A percentile compares a stretch with the other conserved stretches of the same genome.
Conservation (phyloP, 2,888 invertebrate species). For the Julus scandinavius region DNA sequence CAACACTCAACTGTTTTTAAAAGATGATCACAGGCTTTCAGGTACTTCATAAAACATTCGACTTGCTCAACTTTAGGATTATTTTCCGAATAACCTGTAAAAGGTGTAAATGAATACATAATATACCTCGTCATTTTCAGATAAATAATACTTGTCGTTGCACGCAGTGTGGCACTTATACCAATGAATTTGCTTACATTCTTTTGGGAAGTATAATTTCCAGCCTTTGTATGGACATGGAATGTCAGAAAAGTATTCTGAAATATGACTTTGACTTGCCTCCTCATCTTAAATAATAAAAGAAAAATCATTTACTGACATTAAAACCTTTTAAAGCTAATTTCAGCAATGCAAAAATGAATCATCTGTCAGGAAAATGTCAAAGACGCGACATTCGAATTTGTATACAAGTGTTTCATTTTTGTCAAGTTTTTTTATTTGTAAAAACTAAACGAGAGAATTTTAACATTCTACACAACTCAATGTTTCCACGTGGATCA, state of each 20-base stretch:
- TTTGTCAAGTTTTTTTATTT: no score
- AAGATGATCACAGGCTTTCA: constrained; percentile 63
- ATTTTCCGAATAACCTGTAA: constrained; percentile 68
- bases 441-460: no score
- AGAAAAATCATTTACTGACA: no score
- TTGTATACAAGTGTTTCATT: no score
- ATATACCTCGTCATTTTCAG: no score
- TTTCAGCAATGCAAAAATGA: no score
- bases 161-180: no score
- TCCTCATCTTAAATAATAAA: neutral
- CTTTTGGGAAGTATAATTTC: constrained; percentile 80
- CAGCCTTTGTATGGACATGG: constrained; percentile 74
- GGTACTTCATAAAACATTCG: constrained; percentile 71
- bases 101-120: constrained; percentile 50
- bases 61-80: constrained; percentile 69
- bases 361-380: no score
- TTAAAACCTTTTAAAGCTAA: no score
- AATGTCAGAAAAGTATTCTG: neutral
- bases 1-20: constrained; percentile 29
- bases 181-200: constrained; percentile 69
- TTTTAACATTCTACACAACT: no score
- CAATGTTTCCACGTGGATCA: no score
- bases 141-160: constrained; percentile 51
- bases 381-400: no score
- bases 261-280: neutral